Conservation (phyloP, 2,797 vertebrate genomes). For the Poeciliopsis infans region DNA sequence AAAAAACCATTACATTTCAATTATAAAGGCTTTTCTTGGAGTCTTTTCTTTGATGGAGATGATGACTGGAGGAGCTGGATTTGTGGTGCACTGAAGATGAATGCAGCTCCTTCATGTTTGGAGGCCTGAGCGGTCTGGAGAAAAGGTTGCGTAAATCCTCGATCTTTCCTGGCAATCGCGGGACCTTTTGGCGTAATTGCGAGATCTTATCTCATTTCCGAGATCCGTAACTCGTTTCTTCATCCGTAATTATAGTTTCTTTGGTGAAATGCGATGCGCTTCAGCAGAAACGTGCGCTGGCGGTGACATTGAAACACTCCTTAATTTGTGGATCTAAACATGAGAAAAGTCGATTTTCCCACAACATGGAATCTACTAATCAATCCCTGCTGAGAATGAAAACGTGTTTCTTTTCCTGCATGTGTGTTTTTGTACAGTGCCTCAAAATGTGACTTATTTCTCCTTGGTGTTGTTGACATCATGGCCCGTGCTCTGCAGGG, state of each 20-base stretch:
- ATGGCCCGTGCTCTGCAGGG: constrained; percentile 49
- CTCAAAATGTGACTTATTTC: neutral
- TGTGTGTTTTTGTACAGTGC: neutral
- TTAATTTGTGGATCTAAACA: neutral
- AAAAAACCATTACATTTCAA: neutral
- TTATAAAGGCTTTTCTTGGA: neutral
- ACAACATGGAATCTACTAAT: neutral
- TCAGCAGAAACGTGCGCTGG: too few species aligned
- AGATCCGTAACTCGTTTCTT: too few species aligned
- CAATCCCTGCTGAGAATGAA: too few species aligned
- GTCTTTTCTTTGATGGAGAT: constrained; percentile 2
- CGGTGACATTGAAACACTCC: too few species aligned
- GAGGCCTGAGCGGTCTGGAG: too few species aligned
- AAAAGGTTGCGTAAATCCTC: too few species aligned
- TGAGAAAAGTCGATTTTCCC: neutral
- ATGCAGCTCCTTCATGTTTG: too few species aligned
- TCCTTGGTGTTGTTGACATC: constrained; percentile 45
- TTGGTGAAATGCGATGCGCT: too few species aligned
- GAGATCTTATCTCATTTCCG: too few species aligned
- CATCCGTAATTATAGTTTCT: too few species aligned
- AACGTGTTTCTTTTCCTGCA: neutral
- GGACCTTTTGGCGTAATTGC: too few species aligned
- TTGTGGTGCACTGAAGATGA: neutral
- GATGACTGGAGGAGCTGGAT: constrained; percentile 13
- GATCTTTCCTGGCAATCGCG: too few species aligned